Evolutionary conservation across 2,113 vertebrate species (phyloP), one percentile per base, ranked within the genome.

Genomic region (Ceratotherium simum): DNA sequence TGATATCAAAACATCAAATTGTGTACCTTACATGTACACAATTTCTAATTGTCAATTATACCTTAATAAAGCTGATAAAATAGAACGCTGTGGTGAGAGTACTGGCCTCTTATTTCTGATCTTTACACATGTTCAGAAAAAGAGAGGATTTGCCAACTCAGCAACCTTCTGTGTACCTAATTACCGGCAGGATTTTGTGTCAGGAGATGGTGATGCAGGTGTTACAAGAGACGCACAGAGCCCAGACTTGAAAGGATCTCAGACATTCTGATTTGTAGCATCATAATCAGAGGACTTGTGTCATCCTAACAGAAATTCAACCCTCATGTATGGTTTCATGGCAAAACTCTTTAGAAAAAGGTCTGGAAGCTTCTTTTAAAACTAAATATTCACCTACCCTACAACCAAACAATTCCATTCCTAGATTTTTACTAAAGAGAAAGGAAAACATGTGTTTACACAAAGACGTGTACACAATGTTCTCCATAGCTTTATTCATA

Each of bases 51-150:
- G 39, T 85, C 62, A 79, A 12, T 62, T 65, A 78, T 2, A 54
- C 54, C 21, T 39, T 72, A 72, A 10, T 21, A 39, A 91, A 86
- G 33, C 39, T 51, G 39, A 65, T 58, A 29, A 58, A 51, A n/a
- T 3, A 11, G 1, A 23, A 29, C 2, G 6, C 25, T 21, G 56
- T 7, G 8, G 21, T 20, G 56, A 56, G 65, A 60, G 9, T 2
- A 12, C 31, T 25, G 9, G 80, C 75, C 13, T 91, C 86, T 88
- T 36, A 39, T 29, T 93, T 72, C 75, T 42, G 25, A 58, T 58
- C 95, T 79, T 16, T 69, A 51, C 65, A 84, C 76, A 31, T 33
- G 67, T 73, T 93, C 76, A 72, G 65, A 16, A 60, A 79, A 58
- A 81, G 56, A 25, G 70, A 56, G 10, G 65, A 48, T 23, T 16